Evolutionary conservation across 2,888 invertebrate species (phyloP).

Genomic region (Dusona sp.): DNA sequence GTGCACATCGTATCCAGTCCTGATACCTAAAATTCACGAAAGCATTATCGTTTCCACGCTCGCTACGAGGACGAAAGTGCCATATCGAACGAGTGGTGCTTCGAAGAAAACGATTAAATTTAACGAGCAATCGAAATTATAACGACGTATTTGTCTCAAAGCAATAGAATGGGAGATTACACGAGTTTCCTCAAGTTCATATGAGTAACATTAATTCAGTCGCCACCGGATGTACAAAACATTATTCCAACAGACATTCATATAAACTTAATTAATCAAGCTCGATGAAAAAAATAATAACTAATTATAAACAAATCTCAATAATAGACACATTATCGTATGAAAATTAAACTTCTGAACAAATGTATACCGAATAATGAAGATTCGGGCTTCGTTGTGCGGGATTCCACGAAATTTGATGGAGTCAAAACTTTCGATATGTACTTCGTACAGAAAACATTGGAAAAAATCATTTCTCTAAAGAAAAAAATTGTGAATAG

Average conservation of each 20-base stretch:
- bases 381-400: no score
- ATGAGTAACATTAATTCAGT: background rate
- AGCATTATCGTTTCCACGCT: slow-evolving; percentile 35
- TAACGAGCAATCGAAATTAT: slow-evolving; percentile 31
- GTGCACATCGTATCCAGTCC: slow-evolving; percentile 27
- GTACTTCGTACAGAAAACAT: background rate
- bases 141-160: slow-evolving; percentile 18
- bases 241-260: background rate
- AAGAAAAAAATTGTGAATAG: background rate
- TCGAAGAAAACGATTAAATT: slow-evolving; percentile 32
- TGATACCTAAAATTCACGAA: slow-evolving; percentile 33
- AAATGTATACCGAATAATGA: background rate
- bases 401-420: background rate
- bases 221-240: background rate
- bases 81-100: slow-evolving; percentile 17
- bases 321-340: background rate
- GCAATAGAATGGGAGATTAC: background rate
- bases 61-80: slow-evolving; percentile 21
- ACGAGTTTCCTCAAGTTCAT: background rate
- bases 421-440: background rate
- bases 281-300: background rate
- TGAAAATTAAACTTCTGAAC: background rate
- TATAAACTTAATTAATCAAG: background rate
- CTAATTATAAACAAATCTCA: background rate
- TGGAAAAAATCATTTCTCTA: background rate